Evolutionary conservation across 2,113 vertebrate genomes (phyloP).

Genomic region (Pterocles gutturalis): DNA sequence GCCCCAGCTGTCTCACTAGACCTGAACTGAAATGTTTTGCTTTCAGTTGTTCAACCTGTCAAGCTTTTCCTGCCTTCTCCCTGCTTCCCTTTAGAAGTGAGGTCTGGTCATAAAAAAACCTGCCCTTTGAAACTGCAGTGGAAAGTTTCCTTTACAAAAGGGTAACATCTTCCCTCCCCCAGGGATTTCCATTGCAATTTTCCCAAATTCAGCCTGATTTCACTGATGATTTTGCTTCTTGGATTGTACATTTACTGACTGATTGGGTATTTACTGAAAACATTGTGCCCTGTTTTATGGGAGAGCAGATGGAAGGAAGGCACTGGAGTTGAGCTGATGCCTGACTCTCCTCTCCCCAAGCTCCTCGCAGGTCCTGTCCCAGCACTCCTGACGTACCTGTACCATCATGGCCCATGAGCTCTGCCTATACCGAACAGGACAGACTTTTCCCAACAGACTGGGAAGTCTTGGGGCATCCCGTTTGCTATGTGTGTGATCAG

Average conservation of each 20-base stretch:
- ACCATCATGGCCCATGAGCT: not conserved
- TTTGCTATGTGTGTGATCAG: not conserved
- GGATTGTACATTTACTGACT: not conserved
- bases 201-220: not conserved
- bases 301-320: not conserved
- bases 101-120: not conserved
- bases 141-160: not conserved
- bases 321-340: not conserved
- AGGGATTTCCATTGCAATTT: not conserved
- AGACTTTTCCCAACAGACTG: not conserved
- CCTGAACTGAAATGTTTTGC: not conserved
- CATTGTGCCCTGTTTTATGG: not conserved
- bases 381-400: rapidly evolving
- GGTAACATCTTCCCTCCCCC: not conserved
- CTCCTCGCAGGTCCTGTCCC: not conserved
- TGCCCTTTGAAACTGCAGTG: not conserved
- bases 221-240: not conserved
- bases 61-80: not conserved
- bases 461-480: not conserved
- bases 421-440: not conserved
- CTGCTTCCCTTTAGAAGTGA: not conserved
- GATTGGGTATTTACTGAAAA: not conserved
- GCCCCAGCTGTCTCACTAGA: not conserved
- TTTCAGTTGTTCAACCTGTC: not conserved
- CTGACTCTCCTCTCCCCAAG: not conserved